Percentiles rank a stretch among this genome's conserved stretches.
Conservation (phyloP, 2,888 invertebrate genomes). For the Oxystoma pomonae region DNA sequence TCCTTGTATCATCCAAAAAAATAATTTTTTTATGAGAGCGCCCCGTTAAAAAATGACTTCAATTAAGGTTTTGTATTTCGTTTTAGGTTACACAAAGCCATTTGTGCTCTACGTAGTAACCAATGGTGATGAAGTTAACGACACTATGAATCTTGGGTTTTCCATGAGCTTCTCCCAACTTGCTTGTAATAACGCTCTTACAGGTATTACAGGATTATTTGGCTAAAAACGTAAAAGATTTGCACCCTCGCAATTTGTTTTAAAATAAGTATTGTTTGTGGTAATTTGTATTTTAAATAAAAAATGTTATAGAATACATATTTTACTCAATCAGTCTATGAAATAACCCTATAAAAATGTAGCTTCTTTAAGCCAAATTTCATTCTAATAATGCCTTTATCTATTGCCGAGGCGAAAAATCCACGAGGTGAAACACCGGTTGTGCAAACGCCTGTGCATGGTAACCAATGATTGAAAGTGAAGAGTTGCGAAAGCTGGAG, state of each 20-base stretch:
- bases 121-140: conserved; percentile 32
- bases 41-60: too few species aligned
- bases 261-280: too few species aligned
- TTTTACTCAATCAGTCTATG: neutral
- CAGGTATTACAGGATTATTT: neutral
- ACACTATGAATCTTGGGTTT: conserved; percentile 34
- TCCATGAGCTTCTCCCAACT: conserved; percentile 31
- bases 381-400: conserved; percentile 25
- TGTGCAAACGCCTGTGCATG: neutral
- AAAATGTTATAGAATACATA: neutral
- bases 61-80: too few species aligned
- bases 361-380: conserved; percentile 6
- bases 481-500: conserved; percentile 1
- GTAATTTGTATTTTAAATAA: too few species aligned
- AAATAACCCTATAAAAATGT: neutral
- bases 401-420: conserved; percentile 22
- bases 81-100: conserved; percentile 33
- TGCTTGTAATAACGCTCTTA: conserved; percentile 20
- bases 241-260: too few species aligned
- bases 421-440: conserved; percentile 31
- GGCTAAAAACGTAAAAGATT: too few species aligned
- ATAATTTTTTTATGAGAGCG: too few species aligned
- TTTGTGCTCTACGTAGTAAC: conserved; percentile 36
- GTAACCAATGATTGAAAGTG: conserved; percentile 23
- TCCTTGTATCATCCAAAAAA: too few species aligned